These are phyloP conservation scores for Cylas formicarius DNA, from an alignment of 1,140 invertebrate genomes.

Conservation along the genomic window DNA sequence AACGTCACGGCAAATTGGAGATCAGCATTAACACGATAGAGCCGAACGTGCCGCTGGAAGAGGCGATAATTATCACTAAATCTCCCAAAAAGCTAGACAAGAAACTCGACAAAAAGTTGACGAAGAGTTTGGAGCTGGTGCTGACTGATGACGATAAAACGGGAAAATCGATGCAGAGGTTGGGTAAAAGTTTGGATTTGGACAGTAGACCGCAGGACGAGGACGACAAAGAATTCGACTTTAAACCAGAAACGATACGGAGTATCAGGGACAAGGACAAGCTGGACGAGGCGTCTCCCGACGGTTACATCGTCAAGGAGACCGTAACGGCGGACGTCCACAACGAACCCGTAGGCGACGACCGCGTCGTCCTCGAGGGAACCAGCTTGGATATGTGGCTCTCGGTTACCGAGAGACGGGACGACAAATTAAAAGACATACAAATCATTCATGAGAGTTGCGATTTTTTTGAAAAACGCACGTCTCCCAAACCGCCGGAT, in stretches of 20 bases:
- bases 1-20: slow-evolving; percentile 40
- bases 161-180: slow-evolving; percentile 31
- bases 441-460: slow-evolving; percentile 35
- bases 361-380: slow-evolving; percentile 41
- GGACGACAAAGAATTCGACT: slow-evolving; percentile 43
- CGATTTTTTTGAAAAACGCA: slow-evolving; percentile 41
- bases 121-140: slow-evolving; percentile 55
- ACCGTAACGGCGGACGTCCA: slow-evolving; percentile 42
- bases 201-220: slow-evolving; percentile 30
- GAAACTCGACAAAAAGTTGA: slow-evolving; percentile 56
- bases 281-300: slow-evolving; percentile 28
- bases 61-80: slow-evolving; percentile 56
- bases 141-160: slow-evolving; percentile 28
- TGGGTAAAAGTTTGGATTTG: slow-evolving; percentile 41
- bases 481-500: slow-evolving; percentile 35
- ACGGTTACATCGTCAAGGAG: slow-evolving; percentile 42
- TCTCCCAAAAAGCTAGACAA: slow-evolving; percentile 61
- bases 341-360: slow-evolving; percentile 27
- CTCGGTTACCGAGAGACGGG: slow-evolving; percentile 34
- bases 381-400: slow-evolving; percentile 45
- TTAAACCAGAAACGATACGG: slow-evolving; percentile 54
- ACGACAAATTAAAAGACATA: slow-evolving; percentile 42
- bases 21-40: slow-evolving; percentile 42
- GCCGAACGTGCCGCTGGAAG: slow-evolving; percentile 36
- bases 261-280: slow-evolving; percentile 30